A percentile compares a stretch with the other conserved stretches of the same genome.
These are phyloP conservation scores for Xanthorhoe spadicearia DNA, from an alignment of 2,888 invertebrate genomes.

Conservation along the genomic window DNA sequence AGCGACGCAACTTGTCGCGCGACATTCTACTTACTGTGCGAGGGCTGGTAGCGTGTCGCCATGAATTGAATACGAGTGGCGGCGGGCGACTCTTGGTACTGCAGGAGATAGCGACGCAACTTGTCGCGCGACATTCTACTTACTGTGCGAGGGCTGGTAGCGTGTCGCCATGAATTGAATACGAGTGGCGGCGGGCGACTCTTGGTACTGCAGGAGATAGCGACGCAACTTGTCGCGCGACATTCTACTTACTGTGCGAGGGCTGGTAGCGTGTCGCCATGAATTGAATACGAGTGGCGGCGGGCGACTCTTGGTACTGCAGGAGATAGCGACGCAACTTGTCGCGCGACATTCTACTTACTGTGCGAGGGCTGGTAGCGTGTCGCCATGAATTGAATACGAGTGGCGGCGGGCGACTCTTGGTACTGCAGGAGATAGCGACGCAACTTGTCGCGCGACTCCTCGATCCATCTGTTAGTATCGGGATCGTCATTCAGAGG, in stretches of 20 bases:
- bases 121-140: too few species aligned
- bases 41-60: constrained; percentile 57
- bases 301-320: too few species aligned
- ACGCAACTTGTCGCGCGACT: constrained; percentile 55
- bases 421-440: constrained; percentile 63
- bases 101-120: constrained; percentile 58
- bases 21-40: background rate
- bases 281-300: too few species aligned
- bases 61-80: too few species aligned
- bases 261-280: too few species aligned
- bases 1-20: constrained; percentile 42
- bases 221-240: constrained; percentile 50
- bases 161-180: too few species aligned
- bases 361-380: constrained; percentile 55
- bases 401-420: constrained; percentile 54
- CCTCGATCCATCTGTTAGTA: constrained; percentile 49
- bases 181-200: too few species aligned
- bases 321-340: constrained; percentile 60
- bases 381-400: constrained; percentile 61
- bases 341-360: constrained; percentile 44
- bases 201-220: constrained; percentile 62
- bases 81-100: too few species aligned
- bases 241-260: constrained; percentile 51
- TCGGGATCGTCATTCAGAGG: constrained; percentile 43
- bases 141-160: too few species aligned